Conservation (phyloP, 53 echinoderm and acorn worm genomes). For the Actinopyga echinites region DNA sequence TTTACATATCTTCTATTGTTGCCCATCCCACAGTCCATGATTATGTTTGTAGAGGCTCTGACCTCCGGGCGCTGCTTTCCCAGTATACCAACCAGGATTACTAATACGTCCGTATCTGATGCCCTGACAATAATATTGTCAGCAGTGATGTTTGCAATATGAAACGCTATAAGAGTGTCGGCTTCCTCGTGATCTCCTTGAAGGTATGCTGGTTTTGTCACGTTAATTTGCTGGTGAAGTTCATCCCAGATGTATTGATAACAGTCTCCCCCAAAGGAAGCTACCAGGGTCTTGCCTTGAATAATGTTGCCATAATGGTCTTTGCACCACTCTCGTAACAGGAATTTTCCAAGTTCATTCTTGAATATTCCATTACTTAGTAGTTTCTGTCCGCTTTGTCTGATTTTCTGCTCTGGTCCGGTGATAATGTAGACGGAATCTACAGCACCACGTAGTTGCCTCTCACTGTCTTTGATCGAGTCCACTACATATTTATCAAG, state of each 20-base stretch:
- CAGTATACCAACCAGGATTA: constrained; percentile 47
- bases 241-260: constrained; percentile 51
- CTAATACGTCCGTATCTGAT: constrained; percentile 58
- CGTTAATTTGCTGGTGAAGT: neutral
- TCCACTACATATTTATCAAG: constrained; percentile 62
- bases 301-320: constrained; percentile 52
- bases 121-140: constrained; percentile 37
- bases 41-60: neutral
- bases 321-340: constrained; percentile 61
- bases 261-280: constrained; percentile 72
- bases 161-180: constrained; percentile 67
- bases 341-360: constrained; percentile 62
- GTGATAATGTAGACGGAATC: constrained; percentile 53
- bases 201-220: constrained; percentile 44
- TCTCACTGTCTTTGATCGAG: constrained; percentile 68
- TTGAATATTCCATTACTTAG: constrained; percentile 69
- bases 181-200: constrained; percentile 73
- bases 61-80: constrained; percentile 52
- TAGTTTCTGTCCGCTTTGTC: constrained; percentile 65
- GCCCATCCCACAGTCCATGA: constrained; percentile 71
- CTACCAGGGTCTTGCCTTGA: constrained; percentile 55
- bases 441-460: constrained; percentile 56
- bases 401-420: constrained; percentile 57
- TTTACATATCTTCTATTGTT: constrained; percentile 58
- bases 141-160: constrained; percentile 32